Conservation (phyloP, 2,888 invertebrate genomes). For the Parnassius orleans region DNA sequence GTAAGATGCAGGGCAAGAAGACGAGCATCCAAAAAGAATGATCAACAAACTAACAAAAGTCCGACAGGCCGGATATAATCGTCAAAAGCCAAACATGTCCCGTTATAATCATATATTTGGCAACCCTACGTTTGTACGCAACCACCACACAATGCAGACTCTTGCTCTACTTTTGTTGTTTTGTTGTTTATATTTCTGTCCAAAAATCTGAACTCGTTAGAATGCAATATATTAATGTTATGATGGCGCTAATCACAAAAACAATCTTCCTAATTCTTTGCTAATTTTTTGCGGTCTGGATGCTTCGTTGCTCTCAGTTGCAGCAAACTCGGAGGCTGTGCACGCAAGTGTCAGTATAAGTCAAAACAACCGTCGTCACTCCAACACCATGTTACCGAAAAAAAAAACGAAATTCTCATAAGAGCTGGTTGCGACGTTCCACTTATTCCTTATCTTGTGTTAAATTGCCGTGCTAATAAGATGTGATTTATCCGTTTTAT, state of each 20-base stretch:
- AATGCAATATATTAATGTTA: slow-evolving; percentile 1
- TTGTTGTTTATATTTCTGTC: too few species aligned
- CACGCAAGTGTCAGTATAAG: slow-evolving; percentile 69
- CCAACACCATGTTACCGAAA: slow-evolving; percentile 44
- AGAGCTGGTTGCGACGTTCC: slow-evolving; percentile 40
- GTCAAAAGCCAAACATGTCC: too few species aligned
- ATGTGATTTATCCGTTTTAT: slow-evolving; percentile 48
- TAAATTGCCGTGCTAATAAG: slow-evolving; percentile 58
- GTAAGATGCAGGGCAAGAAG: too few species aligned
- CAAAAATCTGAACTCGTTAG: neutral
- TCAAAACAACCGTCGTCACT: slow-evolving; percentile 78
- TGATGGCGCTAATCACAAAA: slow-evolving; percentile 15
- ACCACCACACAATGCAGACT: too few species aligned
- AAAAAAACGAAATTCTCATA: slow-evolving; percentile 38
- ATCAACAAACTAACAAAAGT: too few species aligned
- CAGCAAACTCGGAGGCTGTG: slow-evolving; percentile 33
- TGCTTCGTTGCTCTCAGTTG: slow-evolving; percentile 29
- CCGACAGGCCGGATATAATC: too few species aligned
- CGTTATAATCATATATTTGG: too few species aligned
- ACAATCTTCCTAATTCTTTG: slow-evolving; percentile 27
- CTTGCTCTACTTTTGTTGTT: too few species aligned
- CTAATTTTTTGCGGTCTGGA: slow-evolving; percentile 41
- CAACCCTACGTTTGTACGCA: too few species aligned
- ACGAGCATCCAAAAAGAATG: too few species aligned
- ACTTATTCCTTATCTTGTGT: slow-evolving; percentile 49